phyloP scores from a whole-genome alignment of 2,888 invertebrate genomes.

The Abrostola tripartita region DNA sequence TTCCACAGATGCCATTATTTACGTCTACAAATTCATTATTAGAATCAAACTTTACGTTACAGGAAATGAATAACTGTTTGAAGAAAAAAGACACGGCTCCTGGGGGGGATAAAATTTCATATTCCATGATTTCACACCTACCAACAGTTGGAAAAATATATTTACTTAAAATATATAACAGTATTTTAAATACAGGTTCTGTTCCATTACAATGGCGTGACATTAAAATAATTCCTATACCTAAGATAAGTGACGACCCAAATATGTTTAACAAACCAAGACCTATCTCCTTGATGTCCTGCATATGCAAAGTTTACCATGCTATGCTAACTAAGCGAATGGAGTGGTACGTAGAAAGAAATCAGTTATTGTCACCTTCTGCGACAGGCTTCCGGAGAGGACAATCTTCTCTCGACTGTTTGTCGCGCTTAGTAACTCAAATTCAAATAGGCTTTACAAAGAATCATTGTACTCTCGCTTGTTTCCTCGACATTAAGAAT shows the following conservation, averaged over 20 bases:
- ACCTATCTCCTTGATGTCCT: too few relatives aligned
- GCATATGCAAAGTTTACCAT: not conserved
- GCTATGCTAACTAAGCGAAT: not conserved
- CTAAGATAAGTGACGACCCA: not conserved
- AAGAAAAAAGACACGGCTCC: not conserved
- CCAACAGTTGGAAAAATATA: not conserved
- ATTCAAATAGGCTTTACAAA: not conserved
- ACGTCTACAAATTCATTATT: not conserved
- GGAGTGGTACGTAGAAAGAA: too few relatives aligned
- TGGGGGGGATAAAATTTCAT: too few relatives aligned
- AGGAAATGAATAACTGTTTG: not conserved
- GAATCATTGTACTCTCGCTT: not conserved
- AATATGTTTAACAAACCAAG: not conserved
- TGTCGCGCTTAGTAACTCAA: not conserved
- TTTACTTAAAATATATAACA: not conserved
- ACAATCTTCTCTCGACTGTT: not conserved
- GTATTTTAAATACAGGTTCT: not conserved
- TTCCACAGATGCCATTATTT: not conserved
- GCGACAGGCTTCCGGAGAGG: not conserved
- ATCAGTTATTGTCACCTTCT: not conserved
- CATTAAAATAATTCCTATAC: not conserved
- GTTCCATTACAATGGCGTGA: not conserved
- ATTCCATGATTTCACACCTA: not conserved
- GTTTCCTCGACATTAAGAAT: not conserved
- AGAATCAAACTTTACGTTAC: not conserved